Base-by-base conservation (phyloP, 2,888 invertebrate species). In the Halocaridina rubra region DNA sequence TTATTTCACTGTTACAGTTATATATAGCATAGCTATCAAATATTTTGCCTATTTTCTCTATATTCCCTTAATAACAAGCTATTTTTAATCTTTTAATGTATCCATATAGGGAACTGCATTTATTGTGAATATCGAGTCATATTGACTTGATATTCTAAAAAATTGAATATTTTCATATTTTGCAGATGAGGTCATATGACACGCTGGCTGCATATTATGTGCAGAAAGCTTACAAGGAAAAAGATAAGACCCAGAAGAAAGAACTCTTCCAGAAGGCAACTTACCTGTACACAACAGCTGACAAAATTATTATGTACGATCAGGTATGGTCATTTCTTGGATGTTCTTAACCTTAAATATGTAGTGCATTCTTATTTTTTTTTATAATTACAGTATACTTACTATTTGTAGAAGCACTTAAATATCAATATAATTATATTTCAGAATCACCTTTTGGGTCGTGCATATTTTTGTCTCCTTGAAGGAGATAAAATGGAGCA, bases 401-500 rank as follows among this genome's bases (percentile, higher is more conserved):
- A 5, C 29, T 67, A 27, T n/a, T 10, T n/a, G n/a, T 33, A n/a
- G n/a, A n/a, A n/a, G n/a, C n/a, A n/a, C n/a, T n/a, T n/a, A n/a
- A n/a, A n/a, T n/a, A n/a, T n/a, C n/a, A n/a, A n/a, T n/a, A n/a
- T n/a, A n/a, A n/a, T n/a, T 29, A 16, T 13, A 39, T 32, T n/a
- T 8, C 84, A 88, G 95, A 98, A 98, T 91, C 99, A 99, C 93
- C 94, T 99, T 88, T 93, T 99, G 89, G 99, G 99, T 0, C 93
- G 99, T 90, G 99, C 99, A 2, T 99, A 98, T 91, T 99, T 99
- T 91, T 99, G 98, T 90, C 93, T 99, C 8, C 93, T 99, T 46
- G 99, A 99, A 93, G 98, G 98, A 0, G 98, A 99, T 90, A 99
- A 99, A 93, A 97, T 99, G 97, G 99, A 99, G 88, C 99, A 99